Conservation (phyloP, 1,140 invertebrate genomes). For the Zaprionus kolodkinae region DNA sequence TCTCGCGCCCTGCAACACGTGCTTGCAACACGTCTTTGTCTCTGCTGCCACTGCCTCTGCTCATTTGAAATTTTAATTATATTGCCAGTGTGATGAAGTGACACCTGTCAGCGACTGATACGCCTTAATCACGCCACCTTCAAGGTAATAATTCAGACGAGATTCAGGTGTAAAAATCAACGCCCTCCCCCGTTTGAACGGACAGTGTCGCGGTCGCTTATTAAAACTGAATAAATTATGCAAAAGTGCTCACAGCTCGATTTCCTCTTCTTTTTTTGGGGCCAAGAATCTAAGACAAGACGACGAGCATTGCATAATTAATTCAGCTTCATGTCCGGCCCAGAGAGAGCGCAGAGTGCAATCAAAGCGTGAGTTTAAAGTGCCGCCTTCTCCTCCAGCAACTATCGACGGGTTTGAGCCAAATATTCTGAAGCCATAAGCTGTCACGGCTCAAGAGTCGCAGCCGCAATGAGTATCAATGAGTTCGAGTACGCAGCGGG, state of each 20-base stretch:
- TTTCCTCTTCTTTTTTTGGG: conserved; percentile 13
- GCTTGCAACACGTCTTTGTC: conserved; percentile 37
- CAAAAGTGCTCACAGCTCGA: conserved; percentile 63
- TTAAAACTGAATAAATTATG: conserved; percentile 83
- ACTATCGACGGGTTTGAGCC: not conserved
- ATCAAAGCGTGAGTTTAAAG: conserved; percentile 45
- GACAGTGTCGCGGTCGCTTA: conserved; percentile 48
- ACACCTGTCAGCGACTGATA: conserved; percentile 69
- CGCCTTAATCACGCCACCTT: conserved; percentile 70
- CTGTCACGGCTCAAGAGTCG: conserved; percentile 7
- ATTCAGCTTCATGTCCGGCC: conserved; percentile 46
- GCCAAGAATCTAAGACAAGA: conserved; percentile 35
- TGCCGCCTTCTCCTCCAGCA: not conserved
- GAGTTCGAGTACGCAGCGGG: not conserved
- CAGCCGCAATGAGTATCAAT: conserved; percentile 4
- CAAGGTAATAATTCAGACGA: not conserved
- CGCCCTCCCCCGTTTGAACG: not conserved
- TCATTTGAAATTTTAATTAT: conserved; percentile 80
- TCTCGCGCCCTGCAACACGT: not conserved
- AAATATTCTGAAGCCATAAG: conserved; percentile 7
- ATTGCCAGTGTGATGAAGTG: conserved; percentile 53
- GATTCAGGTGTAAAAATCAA: conserved; percentile 23
- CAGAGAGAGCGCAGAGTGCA: conserved; percentile 50
- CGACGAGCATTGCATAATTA: conserved; percentile 71
- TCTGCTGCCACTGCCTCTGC: conserved; percentile 13